Base-by-base conservation (phyloP, 2,113 vertebrate species). In the Clarias batrachus region DNA sequence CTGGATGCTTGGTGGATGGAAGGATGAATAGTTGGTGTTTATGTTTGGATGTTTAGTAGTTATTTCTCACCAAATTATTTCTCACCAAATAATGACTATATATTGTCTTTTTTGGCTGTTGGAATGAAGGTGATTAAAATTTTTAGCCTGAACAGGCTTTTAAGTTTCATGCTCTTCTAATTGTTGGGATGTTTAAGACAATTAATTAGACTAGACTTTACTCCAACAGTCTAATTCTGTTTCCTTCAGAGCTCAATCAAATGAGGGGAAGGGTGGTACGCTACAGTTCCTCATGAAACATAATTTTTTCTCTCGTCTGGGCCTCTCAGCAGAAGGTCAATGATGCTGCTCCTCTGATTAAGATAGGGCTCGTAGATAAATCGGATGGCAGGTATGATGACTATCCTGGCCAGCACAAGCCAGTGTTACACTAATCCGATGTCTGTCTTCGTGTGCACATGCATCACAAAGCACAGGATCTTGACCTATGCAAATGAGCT, bases 401-500 rank as follows among this genome's bases (percentile, higher is more conserved):
- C 79, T 68, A 70, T 48, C 37, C 63, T 54, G 74, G 23, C 37
- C 66, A 68, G 66, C 17, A 14, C n/a, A 17, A 57, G 77, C 84
- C 57, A 52, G 48, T 84, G 82, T 68, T 86, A 62, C 85, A 87
- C 25, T 78, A 86, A 84, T 81, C 78, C 30, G 68, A 76, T 63
- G 76, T 71, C 77, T 84, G 82, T 73, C 68, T 57, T 84, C 60
- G n/a, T 68, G 63, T 68, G 71, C 70, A 68, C 81, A 83, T 73
- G 65, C 71, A 54, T 86, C 82, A 86, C 68, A 89, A 86, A 63
- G 77, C 79, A 48, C 85, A 27, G 78, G 70, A 86, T 89, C 85
- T 86, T 86, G 76, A 89, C 88, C 85, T 86, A 89, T 89, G 85
- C 81, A 86, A 89, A 86, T 86, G 81, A 82, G n/a, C 65, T 86